A percentile compares a stretch with the other conserved stretches of the same genome.
Conservation (phyloP, 2,888 invertebrate species). For the Brachynemurus nebulosus region DNA sequence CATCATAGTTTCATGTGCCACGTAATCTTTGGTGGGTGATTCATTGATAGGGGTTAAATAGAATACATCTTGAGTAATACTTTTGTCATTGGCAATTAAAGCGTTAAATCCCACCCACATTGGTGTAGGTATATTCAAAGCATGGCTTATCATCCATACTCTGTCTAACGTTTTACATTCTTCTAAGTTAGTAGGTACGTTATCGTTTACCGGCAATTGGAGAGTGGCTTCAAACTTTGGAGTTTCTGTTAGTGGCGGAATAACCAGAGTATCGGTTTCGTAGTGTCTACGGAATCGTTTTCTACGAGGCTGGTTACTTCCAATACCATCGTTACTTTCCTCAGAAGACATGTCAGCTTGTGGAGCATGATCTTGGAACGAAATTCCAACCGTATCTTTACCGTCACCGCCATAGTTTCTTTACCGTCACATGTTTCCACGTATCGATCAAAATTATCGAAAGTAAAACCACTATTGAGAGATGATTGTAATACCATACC, state of each 20-base stretch:
- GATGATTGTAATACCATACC: constrained; percentile 9
- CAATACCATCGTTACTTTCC: constrained; percentile 8
- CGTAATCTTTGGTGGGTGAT: constrained; percentile 13
- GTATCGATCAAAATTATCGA: constrained; percentile 19
- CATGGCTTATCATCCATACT: constrained; percentile 16
- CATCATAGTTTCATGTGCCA: constrained; percentile 15
- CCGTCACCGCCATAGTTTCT: constrained; percentile 14
- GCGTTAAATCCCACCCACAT: constrained; percentile 19
- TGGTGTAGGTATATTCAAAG: constrained; percentile 13
- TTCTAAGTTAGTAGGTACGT: background rate
- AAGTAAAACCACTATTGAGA: constrained; percentile 16
- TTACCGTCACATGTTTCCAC: constrained; percentile 17
- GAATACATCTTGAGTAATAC: constrained; percentile 8
- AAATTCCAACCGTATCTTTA: constrained; percentile 9
- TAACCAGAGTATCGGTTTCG: constrained; percentile 11
- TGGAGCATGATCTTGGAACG: constrained; percentile 10
- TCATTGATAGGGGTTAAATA: constrained; percentile 16
- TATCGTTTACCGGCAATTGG: background rate
- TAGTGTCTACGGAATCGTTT: constrained; percentile 12
- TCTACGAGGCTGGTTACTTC: constrained; percentile 9
- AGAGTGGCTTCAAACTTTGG: constrained; percentile 1
- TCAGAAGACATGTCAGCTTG: constrained; percentile 5
- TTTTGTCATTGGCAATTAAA: constrained; percentile 8
- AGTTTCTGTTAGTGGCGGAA: constrained; percentile 7
- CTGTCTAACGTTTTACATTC: constrained; percentile 5